Evolutionary conservation across 2,888 invertebrate genomes (phyloP), one percentile per base, ranked within the genome.

Genomic region (Eustalomyia histrio): DNA sequence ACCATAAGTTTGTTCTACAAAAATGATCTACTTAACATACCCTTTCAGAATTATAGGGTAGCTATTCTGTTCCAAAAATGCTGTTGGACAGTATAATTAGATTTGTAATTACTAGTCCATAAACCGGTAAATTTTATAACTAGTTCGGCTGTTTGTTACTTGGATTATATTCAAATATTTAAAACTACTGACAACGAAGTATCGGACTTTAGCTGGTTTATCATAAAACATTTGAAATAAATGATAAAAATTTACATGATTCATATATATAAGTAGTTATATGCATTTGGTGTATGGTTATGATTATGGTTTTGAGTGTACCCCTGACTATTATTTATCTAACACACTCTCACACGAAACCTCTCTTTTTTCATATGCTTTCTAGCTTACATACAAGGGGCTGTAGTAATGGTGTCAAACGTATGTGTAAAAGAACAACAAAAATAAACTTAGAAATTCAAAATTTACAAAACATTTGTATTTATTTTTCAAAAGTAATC

Each of bases 401-500:
- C 17, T n/a, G 10, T 68, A 9, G 55, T 65, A n/a, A 17, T 21
- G 14, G 24, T 67, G 6, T 12, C n/a, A n/a, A n/a, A n/a, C n/a
- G n/a, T n/a, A 53, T 67, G 78, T 55, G 21, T 67, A 29, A 39
- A 55, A 68, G 3, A 16, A 58, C 18, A 55, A 55, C 55, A 55
- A 58, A 39, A 33, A 6, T 53, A 9, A 61, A 24, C 17, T 50
- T 50, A 17, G 12, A 71, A 55, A 75, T 69, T 75, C 55, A 60
- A 65, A 55, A 75, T 69, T 75, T 50, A 60, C 65, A 58, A n/a
- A 75, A 67, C 43, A 57, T 63, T 61, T 5, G 58, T 61, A 64
- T 67, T 67, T 68, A 67, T 72, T 76, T n/a, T 76, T 21, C 35
- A 71, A 75, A 79, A 71, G 60, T 65, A 75, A 71, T 65, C 50